Conservation (phyloP, 1,140 invertebrate species). For the Papilio dardanus region DNA sequence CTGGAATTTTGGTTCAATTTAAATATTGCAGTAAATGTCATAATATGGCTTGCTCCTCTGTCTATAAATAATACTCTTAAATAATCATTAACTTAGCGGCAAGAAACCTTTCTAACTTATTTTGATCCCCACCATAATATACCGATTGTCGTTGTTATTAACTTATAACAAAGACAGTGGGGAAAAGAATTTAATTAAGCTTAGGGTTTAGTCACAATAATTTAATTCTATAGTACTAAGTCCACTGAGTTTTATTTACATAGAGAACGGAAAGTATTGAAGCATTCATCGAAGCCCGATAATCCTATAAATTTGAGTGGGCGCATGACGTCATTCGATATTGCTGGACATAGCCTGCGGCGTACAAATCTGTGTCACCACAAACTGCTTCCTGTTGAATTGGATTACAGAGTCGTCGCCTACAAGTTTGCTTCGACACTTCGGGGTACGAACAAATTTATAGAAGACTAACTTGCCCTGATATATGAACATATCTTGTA, state of each 20-base stretch:
- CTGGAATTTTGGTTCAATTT: too few species aligned
- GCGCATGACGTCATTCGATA: constrained; percentile 6
- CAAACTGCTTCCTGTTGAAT: constrained; percentile 20
- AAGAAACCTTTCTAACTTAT: too few species aligned
- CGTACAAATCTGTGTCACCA: constrained; percentile 12
- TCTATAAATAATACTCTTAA: too few species aligned
- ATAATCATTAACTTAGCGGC: too few species aligned
- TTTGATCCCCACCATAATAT: too few species aligned
- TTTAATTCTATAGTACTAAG: not conserved
- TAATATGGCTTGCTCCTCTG: too few species aligned
- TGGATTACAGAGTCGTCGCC: constrained; percentile 4
- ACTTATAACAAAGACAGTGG: too few species aligned
- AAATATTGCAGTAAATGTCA: too few species aligned
- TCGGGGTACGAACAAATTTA: not conserved
- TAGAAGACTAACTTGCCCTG: not conserved
- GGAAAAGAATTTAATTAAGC: too few species aligned
- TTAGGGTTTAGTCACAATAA: too few species aligned
- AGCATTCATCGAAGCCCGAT: not conserved
- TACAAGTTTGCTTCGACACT: not conserved
- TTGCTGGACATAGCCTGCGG: constrained; percentile 5
- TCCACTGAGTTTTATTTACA: not conserved
- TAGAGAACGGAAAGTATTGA: not conserved
- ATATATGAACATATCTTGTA: not conserved
- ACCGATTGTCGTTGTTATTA: too few species aligned
- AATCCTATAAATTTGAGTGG: constrained; percentile 7